phyloP scores from a whole-genome alignment of 2,113 vertebrate genomes.

The Aplodontia rufa region DNA sequence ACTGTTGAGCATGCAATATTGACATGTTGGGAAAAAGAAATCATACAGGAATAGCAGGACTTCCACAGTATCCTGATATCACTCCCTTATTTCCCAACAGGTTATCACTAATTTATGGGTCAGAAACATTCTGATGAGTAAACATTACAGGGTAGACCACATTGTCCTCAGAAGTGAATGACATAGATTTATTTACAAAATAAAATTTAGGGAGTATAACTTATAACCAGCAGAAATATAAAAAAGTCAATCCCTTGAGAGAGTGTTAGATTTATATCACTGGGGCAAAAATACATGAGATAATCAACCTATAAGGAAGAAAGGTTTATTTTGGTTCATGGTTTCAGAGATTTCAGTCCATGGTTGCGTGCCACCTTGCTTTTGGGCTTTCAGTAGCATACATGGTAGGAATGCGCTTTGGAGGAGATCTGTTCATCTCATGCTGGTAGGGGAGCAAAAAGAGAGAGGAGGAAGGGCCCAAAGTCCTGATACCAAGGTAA shows the following conservation, averaged over 20 bases:
- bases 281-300: neutral
- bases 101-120: neutral
- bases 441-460: neutral
- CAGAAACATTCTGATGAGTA: neutral
- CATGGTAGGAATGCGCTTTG: neutral
- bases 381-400: neutral
- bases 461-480: too few relatives aligned
- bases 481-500: neutral
- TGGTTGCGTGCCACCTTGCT: neutral
- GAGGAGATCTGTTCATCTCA: too few relatives aligned
- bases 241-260: neutral
- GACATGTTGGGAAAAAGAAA: neutral
- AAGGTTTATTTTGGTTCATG: neutral
- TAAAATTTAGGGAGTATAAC: neutral
- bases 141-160: neutral
- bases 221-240: neutral
- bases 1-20: neutral
- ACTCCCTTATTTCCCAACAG: neutral
- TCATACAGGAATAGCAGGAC: neutral
- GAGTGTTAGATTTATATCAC: neutral
- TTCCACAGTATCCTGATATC: neutral
- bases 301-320: neutral
- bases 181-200: neutral
- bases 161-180: neutral
- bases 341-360: neutral